A percentile compares a stretch with the other conserved stretches of the same genome.
Evolutionary conservation across 2,797 vertebrate genomes (phyloP).

Genomic region (Clangula hyemalis): DNA sequence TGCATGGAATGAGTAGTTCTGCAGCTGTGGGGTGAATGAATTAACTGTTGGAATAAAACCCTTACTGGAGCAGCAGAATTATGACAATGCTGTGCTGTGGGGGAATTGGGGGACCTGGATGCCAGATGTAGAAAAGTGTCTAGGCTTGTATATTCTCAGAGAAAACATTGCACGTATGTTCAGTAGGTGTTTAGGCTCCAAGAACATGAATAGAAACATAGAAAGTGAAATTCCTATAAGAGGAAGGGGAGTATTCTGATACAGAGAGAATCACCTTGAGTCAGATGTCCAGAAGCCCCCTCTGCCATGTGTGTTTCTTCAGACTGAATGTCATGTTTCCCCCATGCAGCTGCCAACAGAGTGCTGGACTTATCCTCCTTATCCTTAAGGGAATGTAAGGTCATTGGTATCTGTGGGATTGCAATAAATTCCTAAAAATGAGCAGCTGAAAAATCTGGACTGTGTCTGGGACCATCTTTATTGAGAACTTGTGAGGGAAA

Average conservation of each 20-base stretch:
- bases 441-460: constrained; percentile 2
- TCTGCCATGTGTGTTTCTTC: neutral
- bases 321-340: neutral
- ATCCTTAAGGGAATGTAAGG: neutral
- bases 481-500: neutral
- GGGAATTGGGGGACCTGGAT: neutral
- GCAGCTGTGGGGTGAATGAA: neutral
- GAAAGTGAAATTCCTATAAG: neutral
- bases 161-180: neutral
- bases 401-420: neutral
- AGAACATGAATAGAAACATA: neutral
- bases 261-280: neutral
- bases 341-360: neutral
- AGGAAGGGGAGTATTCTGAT: neutral
- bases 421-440: constrained; percentile 17
- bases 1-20: neutral
- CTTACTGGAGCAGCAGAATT: neutral
- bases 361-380: neutral
- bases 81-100: neutral
- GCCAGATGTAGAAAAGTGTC: neutral
- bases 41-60: neutral
- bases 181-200: neutral
- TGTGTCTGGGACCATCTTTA: neutral
- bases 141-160: neutral
- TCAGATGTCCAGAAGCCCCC: neutral